Evolutionary conservation across 2,888 invertebrate genomes (phyloP).

Genomic region (Cyclophora punctaria): DNA sequence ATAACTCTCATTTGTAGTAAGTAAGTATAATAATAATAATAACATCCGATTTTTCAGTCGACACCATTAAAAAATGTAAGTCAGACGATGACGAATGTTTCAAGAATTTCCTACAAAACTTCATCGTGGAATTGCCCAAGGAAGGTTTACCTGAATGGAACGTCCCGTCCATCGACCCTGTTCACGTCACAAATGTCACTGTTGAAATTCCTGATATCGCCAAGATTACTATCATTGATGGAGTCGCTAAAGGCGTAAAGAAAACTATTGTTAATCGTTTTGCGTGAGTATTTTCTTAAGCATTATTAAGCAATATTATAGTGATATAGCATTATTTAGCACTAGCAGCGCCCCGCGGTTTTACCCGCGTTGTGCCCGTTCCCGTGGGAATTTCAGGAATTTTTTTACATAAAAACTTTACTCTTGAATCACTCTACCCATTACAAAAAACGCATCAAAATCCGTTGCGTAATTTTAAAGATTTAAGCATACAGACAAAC

Average conservation of each 20-base stretch:
- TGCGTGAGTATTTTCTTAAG: constrained; percentile 15
- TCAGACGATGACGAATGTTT: constrained; percentile 13
- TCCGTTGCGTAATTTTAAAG: too few relatives aligned
- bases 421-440: too few relatives aligned
- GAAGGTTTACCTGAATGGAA: constrained; percentile 8
- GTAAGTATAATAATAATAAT: background rate
- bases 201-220: background rate
- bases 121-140: background rate
- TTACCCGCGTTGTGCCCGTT: too few relatives aligned
- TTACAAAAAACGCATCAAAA: too few relatives aligned
- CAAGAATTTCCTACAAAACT: constrained; percentile 2
- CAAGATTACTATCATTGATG: constrained; percentile 4
- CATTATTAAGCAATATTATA: too few relatives aligned
- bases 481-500: too few relatives aligned
- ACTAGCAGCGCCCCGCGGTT: too few relatives aligned
- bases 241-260: constrained; percentile 7
- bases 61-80: constrained; percentile 14
- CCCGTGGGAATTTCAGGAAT: too few relatives aligned
- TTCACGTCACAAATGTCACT: constrained; percentile 3
- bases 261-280: constrained; percentile 10
- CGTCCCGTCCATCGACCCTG: constrained; percentile 13
- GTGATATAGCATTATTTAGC: too few relatives aligned
- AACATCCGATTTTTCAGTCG: constrained; percentile 12
- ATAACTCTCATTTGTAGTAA: background rate
- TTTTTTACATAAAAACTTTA: too few relatives aligned